These are phyloP conservation scores for Chrysomela aeneicollis DNA, from an alignment of 2,888 invertebrate genomes.

Conservation along the genomic window DNA sequence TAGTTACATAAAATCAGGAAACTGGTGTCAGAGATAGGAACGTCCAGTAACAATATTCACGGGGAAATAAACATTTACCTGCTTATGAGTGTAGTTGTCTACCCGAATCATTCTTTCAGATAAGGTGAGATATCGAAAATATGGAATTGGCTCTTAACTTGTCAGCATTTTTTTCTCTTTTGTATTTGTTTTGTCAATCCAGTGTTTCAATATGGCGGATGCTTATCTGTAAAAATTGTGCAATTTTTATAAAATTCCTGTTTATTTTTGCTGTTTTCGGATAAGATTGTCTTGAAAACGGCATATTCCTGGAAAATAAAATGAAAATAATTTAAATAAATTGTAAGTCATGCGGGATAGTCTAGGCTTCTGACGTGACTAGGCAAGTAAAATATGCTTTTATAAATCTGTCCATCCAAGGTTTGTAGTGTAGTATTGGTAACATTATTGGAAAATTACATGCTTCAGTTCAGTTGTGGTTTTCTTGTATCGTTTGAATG, in stretches of 20 bases:
- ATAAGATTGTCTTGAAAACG: background rate
- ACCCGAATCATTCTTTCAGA: conserved; percentile 12
- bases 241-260: conserved; percentile 34
- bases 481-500: background rate
- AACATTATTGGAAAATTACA: too few species aligned
- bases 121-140: conserved; percentile 21
- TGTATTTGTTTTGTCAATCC: conserved; percentile 49
- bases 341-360: background rate
- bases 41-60: conserved; percentile 28
- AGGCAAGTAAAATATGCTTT: conserved; percentile 6
- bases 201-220: conserved; percentile 54
- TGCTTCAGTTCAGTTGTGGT: too few species aligned
- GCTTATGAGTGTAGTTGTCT: conserved; percentile 4
- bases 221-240: conserved; percentile 49
- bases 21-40: conserved; percentile 37
- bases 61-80: conserved; percentile 28
- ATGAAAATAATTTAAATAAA: background rate
- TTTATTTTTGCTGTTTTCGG: conserved; percentile 17
- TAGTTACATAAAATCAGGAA: conserved; percentile 44
- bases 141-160: conserved; percentile 5
- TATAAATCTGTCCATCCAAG: background rate
- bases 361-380: conserved; percentile 20
- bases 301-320: background rate
- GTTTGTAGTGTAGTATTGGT: background rate
- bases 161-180: conserved; percentile 38